phyloP scores from a whole-genome alignment of 2,888 invertebrate genomes.

The Drosophila kambysellisi region DNA sequence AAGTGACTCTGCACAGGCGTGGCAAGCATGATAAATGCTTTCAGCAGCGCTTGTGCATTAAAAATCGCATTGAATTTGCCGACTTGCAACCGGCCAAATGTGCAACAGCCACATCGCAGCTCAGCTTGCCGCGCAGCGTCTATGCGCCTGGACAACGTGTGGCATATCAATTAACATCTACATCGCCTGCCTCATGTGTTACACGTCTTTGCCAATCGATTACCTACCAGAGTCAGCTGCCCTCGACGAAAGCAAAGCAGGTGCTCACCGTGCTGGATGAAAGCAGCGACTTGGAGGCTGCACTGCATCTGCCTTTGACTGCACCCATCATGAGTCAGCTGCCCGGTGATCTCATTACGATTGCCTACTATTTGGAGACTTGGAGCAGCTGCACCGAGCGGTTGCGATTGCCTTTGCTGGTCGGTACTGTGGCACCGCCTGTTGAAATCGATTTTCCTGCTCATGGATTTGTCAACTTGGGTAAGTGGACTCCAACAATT shows the following conservation, averaged over 20 bases:
- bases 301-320: slow-evolving; percentile 62
- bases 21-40: slow-evolving; percentile 59
- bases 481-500: slow-evolving; percentile 32
- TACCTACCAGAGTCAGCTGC: slow-evolving; percentile 47
- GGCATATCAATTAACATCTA: slow-evolving; percentile 38
- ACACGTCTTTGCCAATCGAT: slow-evolving; percentile 62
- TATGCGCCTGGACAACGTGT: slow-evolving; percentile 72
- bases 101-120: slow-evolving; percentile 1
- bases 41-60: slow-evolving; percentile 56
- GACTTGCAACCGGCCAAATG: slow-evolving; percentile 36
- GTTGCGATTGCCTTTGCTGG: slow-evolving; percentile 46
- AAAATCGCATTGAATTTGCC: slow-evolving; percentile 55
- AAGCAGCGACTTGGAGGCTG: slow-evolving; percentile 14
- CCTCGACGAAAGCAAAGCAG: slow-evolving; percentile 45
- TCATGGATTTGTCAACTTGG: slow-evolving; percentile 56
- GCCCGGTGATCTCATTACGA: slow-evolving; percentile 34
- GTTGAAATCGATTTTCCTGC: slow-evolving; percentile 15
- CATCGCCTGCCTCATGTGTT: not conserved
- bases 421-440: slow-evolving; percentile 67
- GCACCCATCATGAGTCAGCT: slow-evolving; percentile 54
- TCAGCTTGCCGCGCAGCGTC: slow-evolving; percentile 58
- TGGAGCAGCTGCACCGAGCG: slow-evolving; percentile 4
- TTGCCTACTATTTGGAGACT: slow-evolving; percentile 59
- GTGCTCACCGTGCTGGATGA: slow-evolving; percentile 46
- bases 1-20: slow-evolving; percentile 51